Evolutionary conservation across 1,140 invertebrate species (phyloP), one percentile per base, ranked within the genome.

Genomic region (Luehdorfia chinensis): DNA sequence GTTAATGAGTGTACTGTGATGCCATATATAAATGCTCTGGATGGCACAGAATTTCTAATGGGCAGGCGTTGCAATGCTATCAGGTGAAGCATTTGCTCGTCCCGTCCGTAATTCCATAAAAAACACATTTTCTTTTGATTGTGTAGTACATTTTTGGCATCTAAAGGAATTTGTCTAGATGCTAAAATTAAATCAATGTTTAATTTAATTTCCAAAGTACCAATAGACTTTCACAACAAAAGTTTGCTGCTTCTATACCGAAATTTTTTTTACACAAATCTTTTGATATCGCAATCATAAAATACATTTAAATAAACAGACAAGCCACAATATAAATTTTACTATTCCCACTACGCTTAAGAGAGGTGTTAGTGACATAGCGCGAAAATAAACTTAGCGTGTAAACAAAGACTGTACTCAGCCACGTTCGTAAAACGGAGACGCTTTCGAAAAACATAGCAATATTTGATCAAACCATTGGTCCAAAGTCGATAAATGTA

Each of bases 221-320:
- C 8, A n/a, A n/a, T 8, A 2, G 25, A 27, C 25, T 9, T 27
- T 8, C 25, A 13, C n/a, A 25, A 41, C 15, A 41, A 21, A 25
- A n/a, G n/a, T n/a, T n/a, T n/a, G n/a, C n/a, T n/a, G n/a, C n/a
- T n/a, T n/a, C n/a, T n/a, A n/a, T n/a, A n/a, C 27, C 23, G 36
- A 41, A 12, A 41, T 14, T 14, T 41, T 5, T 19, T 13, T 23
- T 25, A 27, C 21, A 39, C 33, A 41, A 27, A 27, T 19, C 36
- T 21, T 25, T 21, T 41, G 19, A 41, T 41, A 25, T 25, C 36
- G n/a, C 27, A 41, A 25, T 41, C 36, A 41, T 41, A 21, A 41
- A 25, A 41, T 21, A 14, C 36, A 25, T 41, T 41, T 25, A 41
- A 41, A 41, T 41, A 41, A 41, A 41, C 9, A 18, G 21, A 21